Percentiles rank a stretch among this genome's conserved stretches.
Evolutionary conservation across 1,140 invertebrate genomes (phyloP).

Genomic region (Rhagoletis zephyria): DNA sequence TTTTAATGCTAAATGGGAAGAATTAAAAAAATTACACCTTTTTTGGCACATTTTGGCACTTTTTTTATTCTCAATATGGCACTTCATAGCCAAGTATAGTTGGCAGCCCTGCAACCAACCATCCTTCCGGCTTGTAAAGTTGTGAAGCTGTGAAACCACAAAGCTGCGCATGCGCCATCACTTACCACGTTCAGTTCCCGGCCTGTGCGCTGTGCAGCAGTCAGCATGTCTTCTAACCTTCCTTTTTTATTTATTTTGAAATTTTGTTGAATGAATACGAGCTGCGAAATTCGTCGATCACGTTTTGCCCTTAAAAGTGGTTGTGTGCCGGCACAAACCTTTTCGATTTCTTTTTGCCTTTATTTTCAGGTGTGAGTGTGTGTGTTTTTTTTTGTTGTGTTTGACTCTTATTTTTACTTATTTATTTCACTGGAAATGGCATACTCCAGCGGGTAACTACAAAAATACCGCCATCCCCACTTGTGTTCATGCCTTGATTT

Average conservation of each 20-base stretch:
- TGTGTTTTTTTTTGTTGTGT: neutral
- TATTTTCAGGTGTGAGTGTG: neutral
- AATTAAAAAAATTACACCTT: too few relatives aligned
- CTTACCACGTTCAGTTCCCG: neutral
- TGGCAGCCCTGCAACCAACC: too few relatives aligned
- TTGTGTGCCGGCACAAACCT: neutral
- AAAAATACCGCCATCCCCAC: slow-evolving; percentile 1
- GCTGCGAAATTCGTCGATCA: slow-evolving; percentile 53
- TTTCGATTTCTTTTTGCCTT: slow-evolving; percentile 29
- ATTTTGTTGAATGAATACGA: slow-evolving; percentile 58
- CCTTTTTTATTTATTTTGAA: neutral
- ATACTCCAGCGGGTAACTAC: slow-evolving; percentile 1
- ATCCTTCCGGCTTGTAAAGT: neutral
- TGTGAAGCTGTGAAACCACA: slow-evolving; percentile 35
- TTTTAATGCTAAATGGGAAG: too few relatives aligned
- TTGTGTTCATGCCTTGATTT: slow-evolving; percentile 37
- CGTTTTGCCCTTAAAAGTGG: slow-evolving; percentile 55
- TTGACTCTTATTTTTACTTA: slow-evolving; percentile 10
- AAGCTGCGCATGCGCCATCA: slow-evolving; percentile 44
- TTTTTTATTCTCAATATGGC: too few relatives aligned
- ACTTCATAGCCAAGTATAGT: too few relatives aligned
- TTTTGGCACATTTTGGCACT: too few relatives aligned
- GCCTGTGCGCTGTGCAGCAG: neutral
- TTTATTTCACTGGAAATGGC: slow-evolving; percentile 30
- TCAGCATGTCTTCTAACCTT: neutral